Conservation (phyloP, 2,888 invertebrate genomes). For the Elegia similella region DNA sequence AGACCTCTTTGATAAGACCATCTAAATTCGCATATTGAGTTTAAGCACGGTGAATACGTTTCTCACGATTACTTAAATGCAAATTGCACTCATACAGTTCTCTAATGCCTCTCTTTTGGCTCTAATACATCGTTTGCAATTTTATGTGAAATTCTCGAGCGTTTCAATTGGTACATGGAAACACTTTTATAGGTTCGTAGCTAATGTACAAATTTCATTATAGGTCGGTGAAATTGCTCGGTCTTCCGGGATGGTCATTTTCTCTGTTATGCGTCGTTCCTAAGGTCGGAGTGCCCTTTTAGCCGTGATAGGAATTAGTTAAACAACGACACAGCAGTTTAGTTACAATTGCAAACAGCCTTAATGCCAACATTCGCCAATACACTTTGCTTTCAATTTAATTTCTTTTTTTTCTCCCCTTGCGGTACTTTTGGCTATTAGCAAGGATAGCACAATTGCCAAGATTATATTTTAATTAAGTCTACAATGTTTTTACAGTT, state of each 20-base stretch:
- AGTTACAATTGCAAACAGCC: constrained; percentile 70
- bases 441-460: constrained; percentile 21
- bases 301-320: constrained; percentile 68
- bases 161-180: constrained; percentile 57
- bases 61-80: constrained; percentile 47
- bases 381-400: constrained; percentile 55
- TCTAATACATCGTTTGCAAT: constrained; percentile 60
- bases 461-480: constrained; percentile 25
- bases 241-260: constrained; percentile 40
- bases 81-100: constrained; percentile 53
- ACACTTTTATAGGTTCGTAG: constrained; percentile 54
- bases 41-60: constrained; percentile 30
- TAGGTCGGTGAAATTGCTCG: constrained; percentile 50
- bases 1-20: constrained; percentile 24
- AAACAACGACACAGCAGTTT: constrained; percentile 59
- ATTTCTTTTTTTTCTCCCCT: constrained; percentile 48
- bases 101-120: constrained; percentile 39
- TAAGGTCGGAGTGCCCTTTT: constrained; percentile 48
- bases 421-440: constrained; percentile 37
- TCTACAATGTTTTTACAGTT: constrained; percentile 15
- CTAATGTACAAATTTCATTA: constrained; percentile 64
- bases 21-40: constrained; percentile 63
- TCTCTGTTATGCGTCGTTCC: constrained; percentile 48
- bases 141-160: constrained; percentile 53
- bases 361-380: constrained; percentile 62